Percentiles rank a stretch among this genome's conserved stretches.
Evolutionary conservation across 2,797 vertebrate species (phyloP).

Genomic region (Argentina silus): DNA sequence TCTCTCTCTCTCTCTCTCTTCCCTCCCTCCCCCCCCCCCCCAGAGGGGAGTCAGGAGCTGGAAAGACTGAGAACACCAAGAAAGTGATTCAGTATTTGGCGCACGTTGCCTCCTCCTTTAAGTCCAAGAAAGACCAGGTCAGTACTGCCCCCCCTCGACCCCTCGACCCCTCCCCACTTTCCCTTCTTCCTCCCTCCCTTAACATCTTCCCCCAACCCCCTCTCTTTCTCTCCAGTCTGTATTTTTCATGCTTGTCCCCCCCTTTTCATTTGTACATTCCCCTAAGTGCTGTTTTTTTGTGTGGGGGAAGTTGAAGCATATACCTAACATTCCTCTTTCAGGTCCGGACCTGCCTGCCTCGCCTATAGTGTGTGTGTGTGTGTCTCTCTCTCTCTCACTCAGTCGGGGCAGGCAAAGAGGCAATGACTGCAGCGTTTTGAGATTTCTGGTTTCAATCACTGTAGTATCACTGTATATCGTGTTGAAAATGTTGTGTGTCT

Average conservation of each 20-base stretch:
- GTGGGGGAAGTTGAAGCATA: neutral
- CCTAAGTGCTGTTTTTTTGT: constrained; percentile 4
- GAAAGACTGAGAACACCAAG: constrained; percentile 98
- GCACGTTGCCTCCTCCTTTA: constrained; percentile 92
- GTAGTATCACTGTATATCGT: neutral
- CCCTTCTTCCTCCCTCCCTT: neutral
- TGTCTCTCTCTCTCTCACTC: neutral
- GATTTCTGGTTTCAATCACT: neutral
- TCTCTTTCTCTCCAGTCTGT: neutral
- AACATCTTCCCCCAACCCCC: neutral
- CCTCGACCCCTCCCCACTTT: neutral
- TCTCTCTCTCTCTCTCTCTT: neutral
- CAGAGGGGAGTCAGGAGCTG: constrained; percentile 96
- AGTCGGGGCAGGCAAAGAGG: no score
- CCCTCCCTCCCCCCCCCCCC: neutral
- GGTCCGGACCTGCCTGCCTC: constrained; percentile 51
- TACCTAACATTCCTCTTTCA: constrained; percentile 65
- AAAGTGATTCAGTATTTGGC: constrained; percentile 99
- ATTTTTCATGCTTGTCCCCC: constrained; percentile 13
- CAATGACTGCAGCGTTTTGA: neutral
- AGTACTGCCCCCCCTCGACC: constrained; percentile 37
- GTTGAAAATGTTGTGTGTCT: constrained; percentile 34
- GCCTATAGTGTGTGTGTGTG: constrained; percentile 16
- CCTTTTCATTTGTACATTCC: neutral
- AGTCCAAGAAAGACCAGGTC: constrained; percentile 96